Evolutionary conservation across 2,113 vertebrate genomes (phyloP).

Genomic region (Caloenas nicobarica): DNA sequence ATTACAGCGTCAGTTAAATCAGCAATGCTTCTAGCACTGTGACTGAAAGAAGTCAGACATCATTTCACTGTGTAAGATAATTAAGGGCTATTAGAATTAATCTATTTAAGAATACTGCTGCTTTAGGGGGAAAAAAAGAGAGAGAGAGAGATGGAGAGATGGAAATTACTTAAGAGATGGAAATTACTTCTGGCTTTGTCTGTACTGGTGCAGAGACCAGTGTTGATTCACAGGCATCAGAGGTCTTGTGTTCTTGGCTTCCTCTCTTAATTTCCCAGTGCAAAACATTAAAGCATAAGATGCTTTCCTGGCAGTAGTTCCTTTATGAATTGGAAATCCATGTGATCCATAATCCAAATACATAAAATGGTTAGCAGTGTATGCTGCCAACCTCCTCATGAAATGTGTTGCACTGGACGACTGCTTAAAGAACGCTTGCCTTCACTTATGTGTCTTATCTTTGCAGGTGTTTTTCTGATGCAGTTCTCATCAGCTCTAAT

Average conservation of each 20-base stretch:
- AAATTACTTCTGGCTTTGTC: not conserved
- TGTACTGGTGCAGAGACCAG: not conserved
- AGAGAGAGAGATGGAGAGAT: too few species aligned
- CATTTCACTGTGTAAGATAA: not conserved
- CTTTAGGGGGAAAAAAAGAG: not conserved
- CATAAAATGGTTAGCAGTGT: not conserved
- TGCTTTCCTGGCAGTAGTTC: not conserved
- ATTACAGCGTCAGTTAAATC: not conserved
- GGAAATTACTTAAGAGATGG: not conserved
- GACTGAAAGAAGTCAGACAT: not conserved
- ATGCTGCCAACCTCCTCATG: not conserved
- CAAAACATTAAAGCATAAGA: not conserved
- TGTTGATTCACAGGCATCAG: not conserved
- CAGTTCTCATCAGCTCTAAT: not conserved
- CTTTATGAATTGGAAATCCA: not conserved
- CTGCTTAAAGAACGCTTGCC: not conserved
- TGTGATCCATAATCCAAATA: not conserved
- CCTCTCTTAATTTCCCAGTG: not conserved
- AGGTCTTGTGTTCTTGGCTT: not conserved
- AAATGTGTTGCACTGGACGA: not conserved
- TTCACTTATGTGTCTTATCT: not conserved
- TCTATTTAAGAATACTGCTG: not conserved
- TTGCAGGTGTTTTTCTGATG: not conserved
- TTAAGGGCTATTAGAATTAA: not conserved
- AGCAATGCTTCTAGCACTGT: not conserved